Evolutionary conservation across 2,797 vertebrate species (phyloP).

Genomic region (Semaprochilodus insignis): DNA sequence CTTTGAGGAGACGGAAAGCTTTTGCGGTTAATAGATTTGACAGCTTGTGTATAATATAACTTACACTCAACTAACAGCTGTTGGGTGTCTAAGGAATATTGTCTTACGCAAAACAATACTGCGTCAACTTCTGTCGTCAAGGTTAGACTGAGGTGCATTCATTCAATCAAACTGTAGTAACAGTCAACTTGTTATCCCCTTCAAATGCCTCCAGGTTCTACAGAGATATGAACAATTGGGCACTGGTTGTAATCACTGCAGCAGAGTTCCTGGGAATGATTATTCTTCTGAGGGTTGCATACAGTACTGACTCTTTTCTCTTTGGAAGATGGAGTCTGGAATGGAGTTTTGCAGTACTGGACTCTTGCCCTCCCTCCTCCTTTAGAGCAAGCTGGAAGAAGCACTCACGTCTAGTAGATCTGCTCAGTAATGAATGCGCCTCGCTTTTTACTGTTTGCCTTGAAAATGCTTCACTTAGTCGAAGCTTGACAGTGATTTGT

Average conservation of each 20-base stretch:
- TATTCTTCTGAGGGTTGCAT: neutral
- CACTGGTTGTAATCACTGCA: neutral
- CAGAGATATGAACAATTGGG: neutral
- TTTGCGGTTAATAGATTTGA: neutral
- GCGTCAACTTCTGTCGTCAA: neutral
- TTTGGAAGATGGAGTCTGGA: neutral
- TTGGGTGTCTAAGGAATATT: neutral
- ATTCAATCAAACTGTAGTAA: conserved; percentile 2
- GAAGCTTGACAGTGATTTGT: conserved; percentile 64
- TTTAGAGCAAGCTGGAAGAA: conserved; percentile 12
- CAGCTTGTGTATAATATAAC: conserved; percentile 8
- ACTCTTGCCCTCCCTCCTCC: neutral
- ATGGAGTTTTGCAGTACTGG: conserved; percentile 4
- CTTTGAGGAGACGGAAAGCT: conserved; percentile 19
- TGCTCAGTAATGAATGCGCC: conserved; percentile 29
- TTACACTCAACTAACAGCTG: conserved; percentile 8
- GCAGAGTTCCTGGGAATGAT: neutral
- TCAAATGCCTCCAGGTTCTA: neutral
- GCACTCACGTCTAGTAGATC: conserved; percentile 26
- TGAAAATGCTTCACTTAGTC: conserved; percentile 64
- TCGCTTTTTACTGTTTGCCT: conserved; percentile 52
- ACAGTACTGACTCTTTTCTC: neutral
- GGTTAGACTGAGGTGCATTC: conserved; percentile 3
- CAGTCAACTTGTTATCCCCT: neutral
- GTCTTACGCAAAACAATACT: neutral